phyloP scores from a whole-genome alignment of 2,888 invertebrate species.

The Lutraria lutraria region DNA sequence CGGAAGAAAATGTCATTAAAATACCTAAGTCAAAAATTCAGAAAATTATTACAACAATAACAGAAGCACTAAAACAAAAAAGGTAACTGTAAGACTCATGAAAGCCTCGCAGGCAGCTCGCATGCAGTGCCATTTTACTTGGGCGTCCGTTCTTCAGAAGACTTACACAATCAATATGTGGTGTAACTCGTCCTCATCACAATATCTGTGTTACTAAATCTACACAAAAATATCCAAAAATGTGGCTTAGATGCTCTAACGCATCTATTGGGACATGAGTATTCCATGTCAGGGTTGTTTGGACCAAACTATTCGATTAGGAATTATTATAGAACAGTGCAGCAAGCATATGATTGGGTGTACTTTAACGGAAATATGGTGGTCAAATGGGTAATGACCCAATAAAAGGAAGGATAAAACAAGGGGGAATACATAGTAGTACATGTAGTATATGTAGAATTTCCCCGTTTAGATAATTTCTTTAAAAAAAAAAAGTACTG shows the following conservation, averaged over 20 bases:
- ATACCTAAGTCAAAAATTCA: not conserved
- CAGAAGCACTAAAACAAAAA: too few species aligned
- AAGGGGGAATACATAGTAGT: too few species aligned
- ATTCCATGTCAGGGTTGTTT: slow-evolving; percentile 45
- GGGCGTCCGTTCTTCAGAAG: slow-evolving; percentile 53
- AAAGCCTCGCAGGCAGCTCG: slow-evolving; percentile 28
- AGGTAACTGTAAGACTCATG: too few species aligned
- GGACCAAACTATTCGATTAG: slow-evolving; percentile 13
- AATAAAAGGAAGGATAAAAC: not conserved
- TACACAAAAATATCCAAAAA: slow-evolving; percentile 34
- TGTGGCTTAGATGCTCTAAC: slow-evolving; percentile 46
- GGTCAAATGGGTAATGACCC: slow-evolving; percentile 18
- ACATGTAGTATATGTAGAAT: too few species aligned
- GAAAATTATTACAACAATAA: too few species aligned
- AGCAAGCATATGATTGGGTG: not conserved
- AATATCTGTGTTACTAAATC: slow-evolving; percentile 34
- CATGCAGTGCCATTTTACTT: slow-evolving; percentile 50
- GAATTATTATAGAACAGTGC: not conserved
- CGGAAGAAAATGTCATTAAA: slow-evolving; percentile 35
- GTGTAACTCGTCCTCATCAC: slow-evolving; percentile 36
- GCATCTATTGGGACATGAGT: not conserved
- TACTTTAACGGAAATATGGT: not conserved
- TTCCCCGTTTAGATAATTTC: too few species aligned
- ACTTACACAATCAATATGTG: slow-evolving; percentile 40
- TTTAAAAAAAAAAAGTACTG: slow-evolving; percentile 43